Evolutionary conservation across 2,888 invertebrate species (phyloP), one percentile per base, ranked within the genome.

Genomic region (Apotomis capreana): DNA sequence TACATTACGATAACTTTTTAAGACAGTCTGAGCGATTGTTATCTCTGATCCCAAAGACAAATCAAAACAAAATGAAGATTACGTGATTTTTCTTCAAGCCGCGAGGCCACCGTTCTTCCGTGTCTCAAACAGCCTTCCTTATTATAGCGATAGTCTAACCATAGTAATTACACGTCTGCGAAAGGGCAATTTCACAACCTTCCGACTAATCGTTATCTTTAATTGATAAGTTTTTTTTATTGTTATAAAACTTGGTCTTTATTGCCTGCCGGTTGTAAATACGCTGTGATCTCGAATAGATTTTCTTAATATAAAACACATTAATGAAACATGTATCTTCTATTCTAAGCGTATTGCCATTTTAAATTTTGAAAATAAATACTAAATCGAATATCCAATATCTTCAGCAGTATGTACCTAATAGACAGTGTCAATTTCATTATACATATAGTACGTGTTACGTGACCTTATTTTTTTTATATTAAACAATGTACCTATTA

Each of bases 11-110:
- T 9, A 49, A 49, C 6, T 9, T 9, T 9, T 49, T 3, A 49
- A 49, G 8, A 10, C 49, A 49, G 37, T 12, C 15, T 46, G 6
- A 44, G 5, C 12, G 8, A 26, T 36, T n/a, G 49, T 67, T 70
- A 70, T 61, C 60, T 61, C 67, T 40, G 67, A 71, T 71, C 40
- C 55, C 51, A 60, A 67, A 70, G 51, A 64, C 49, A 57, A 59
- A 59, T 36, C 59, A 80, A 78, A 83, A 80, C 80, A 81, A 72
- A 78, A 60, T 74, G 51, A 58, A 26, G 57, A 69, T 75, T 79
- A 86, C 85, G 85, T 86, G 86, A 81, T 81, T 80, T 83, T 82
- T 77, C 74, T 79, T 76, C 72, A 75, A 79, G 79, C 79, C 75
- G 77, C 78, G 82, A 87, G 85, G 85, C 81, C 70, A 46, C 52